phyloP scores from a whole-genome alignment of 2,888 invertebrate species.

The Diachrysia chrysitis region DNA sequence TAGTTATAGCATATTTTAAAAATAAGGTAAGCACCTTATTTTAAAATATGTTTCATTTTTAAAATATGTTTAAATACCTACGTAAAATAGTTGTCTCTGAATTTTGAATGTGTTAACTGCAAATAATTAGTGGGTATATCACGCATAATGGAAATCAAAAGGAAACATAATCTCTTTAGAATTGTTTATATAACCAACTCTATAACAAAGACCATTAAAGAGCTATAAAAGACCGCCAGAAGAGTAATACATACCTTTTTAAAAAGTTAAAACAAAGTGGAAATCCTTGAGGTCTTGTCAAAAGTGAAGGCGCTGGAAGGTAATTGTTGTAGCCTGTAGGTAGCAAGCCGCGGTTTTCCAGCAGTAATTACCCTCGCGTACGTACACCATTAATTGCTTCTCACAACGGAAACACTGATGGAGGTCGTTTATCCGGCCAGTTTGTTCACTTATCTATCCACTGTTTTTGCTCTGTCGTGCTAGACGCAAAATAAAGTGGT shows the following conservation, averaged over 20 bases:
- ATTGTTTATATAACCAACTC: too few species aligned
- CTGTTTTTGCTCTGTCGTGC: constrained; percentile 57
- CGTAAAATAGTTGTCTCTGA: too few species aligned
- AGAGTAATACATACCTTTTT: not conserved
- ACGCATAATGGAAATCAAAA: too few species aligned
- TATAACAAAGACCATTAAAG: too few species aligned
- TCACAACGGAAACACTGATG: constrained; percentile 67
- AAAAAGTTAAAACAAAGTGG: constrained; percentile 15
- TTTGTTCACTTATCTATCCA: constrained; percentile 62
- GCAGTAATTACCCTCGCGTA: constrained; percentile 68
- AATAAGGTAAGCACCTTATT: too few species aligned
- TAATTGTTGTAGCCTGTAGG: constrained; percentile 57
- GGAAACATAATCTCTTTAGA: too few species aligned
- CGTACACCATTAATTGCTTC: constrained; percentile 71
- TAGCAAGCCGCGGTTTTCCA: constrained; percentile 49
- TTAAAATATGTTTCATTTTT: too few species aligned
- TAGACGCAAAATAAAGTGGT: constrained; percentile 61
- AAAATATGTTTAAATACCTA: too few species aligned
- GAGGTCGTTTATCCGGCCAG: constrained; percentile 69
- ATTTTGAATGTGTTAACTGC: too few species aligned
- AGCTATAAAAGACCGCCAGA: not conserved
- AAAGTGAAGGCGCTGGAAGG: constrained; percentile 56
- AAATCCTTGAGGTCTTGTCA: constrained; percentile 54
- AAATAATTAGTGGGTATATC: too few species aligned
- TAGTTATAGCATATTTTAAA: too few species aligned